Evolutionary conservation across 2,888 invertebrate species (phyloP), one percentile per base, ranked within the genome.

Genomic region (Mesorhabditis sp.): DNA sequence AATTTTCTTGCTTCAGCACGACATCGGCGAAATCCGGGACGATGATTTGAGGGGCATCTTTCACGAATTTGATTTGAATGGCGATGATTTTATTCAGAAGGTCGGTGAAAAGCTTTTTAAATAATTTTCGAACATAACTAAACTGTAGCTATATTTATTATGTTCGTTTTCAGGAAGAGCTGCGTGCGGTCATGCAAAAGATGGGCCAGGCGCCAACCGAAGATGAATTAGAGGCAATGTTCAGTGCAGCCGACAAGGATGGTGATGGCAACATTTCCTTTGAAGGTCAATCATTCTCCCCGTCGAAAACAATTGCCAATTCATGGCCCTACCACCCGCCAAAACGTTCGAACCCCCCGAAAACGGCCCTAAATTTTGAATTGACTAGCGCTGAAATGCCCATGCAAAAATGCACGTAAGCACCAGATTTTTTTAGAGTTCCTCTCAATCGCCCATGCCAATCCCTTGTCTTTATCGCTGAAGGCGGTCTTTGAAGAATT

Each of bases 171-270:
- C 58, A 82, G 79, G 79, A 84, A 43, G 84, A 84, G 69, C 74
- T 84, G 58, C 72, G 76, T 43, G 76, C 80, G 1, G 85, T 85
- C 5, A 85, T 85, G 85, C 80, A 81, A 63, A 84, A 83, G 70
- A 85, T 85, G 85, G 83, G 84, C 13, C 84, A 85, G 70, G 76
- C 79, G 61, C 85, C 85, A 42, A 85, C 84, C 3, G 83, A 83
- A 43, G 84, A 84, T 28, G 85, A 85, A 62, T 72, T 85, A 7
- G 76, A 78, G 62, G 83, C 83, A 4, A 85, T 85, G 85, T 85
- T 85, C 75, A 77, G 77, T 41, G 83, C 85, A 0, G 85, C 85
- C 4, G 85, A 85, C 70, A 76, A 77, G 62, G 82, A 85, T 70
- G 68, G 73, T 42, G 85, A 85, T 67, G 85, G 85, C 45, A 80